phyloP scores from a whole-genome alignment of 2,113 vertebrate genomes.

The Axis porcinus region DNA sequence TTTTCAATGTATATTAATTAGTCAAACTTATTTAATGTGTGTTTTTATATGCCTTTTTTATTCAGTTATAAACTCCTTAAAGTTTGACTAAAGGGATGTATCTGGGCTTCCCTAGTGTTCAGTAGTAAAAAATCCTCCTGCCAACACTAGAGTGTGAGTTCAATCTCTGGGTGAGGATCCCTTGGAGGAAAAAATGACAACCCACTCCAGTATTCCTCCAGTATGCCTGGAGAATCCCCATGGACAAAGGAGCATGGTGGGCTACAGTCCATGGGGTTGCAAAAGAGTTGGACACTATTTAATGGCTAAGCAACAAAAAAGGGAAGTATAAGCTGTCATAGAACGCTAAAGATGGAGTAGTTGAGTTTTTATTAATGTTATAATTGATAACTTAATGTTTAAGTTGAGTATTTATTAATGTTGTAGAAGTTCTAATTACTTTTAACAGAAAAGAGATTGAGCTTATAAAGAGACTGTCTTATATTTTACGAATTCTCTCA shows the following conservation, averaged over 20 bases:
- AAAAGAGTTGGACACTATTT: neutral
- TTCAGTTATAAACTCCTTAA: neutral
- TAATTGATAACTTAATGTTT: neutral
- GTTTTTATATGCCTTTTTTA: neutral
- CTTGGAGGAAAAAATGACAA: neutral
- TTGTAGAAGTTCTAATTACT: neutral
- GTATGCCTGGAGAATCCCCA: neutral
- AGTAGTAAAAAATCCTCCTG: neutral
- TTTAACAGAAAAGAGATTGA: slow-evolving; percentile 8
- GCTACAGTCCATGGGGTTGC: neutral
- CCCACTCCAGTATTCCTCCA: neutral
- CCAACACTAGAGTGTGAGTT: neutral
- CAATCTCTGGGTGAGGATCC: neutral
- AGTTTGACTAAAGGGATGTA: neutral
- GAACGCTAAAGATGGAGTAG: neutral
- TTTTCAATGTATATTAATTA: neutral
- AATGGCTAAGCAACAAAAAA: neutral
- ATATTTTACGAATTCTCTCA: slow-evolving; percentile 28
- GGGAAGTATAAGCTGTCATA: neutral
- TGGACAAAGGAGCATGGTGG: neutral
- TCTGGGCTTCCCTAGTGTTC: neutral
- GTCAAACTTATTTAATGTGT: neutral
- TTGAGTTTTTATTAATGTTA: neutral
- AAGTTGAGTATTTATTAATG: neutral
- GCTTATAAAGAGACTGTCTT: neutral